Conservation (phyloP, 2,113 vertebrate genomes). For the Corynorhinus townsendii region DNA sequence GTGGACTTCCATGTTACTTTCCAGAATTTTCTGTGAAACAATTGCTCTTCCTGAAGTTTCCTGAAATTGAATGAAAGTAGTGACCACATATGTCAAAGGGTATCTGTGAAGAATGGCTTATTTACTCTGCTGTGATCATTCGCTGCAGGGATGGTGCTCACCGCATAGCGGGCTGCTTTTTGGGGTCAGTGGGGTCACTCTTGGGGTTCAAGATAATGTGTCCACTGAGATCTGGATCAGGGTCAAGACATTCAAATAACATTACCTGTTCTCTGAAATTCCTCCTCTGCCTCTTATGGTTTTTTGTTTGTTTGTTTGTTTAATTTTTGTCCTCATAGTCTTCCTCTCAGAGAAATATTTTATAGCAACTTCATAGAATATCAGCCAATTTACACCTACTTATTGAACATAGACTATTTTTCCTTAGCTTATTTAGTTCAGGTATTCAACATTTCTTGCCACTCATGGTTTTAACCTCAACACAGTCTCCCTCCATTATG, state of each 20-base stretch:
- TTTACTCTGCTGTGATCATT: background rate
- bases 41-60: background rate
- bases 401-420: background rate
- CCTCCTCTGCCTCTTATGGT: background rate
- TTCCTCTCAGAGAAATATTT: background rate
- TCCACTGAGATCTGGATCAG: background rate
- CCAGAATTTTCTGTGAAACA: background rate
- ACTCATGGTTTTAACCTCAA: background rate
- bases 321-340: background rate
- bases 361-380: background rate
- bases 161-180: background rate
- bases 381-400: background rate
- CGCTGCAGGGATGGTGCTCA: background rate
- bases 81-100: background rate
- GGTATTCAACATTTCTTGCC: background rate
- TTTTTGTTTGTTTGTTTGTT: background rate
- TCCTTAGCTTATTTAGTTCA: background rate
- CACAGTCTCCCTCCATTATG: background rate
- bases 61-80: background rate
- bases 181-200: background rate
- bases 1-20: background rate
- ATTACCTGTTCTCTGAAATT: background rate
- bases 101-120: background rate
- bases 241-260: background rate
- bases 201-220: background rate